These are phyloP conservation scores for Diplazon laetatorius DNA, from an alignment of 2,888 invertebrate genomes.

Conservation along the genomic window DNA sequence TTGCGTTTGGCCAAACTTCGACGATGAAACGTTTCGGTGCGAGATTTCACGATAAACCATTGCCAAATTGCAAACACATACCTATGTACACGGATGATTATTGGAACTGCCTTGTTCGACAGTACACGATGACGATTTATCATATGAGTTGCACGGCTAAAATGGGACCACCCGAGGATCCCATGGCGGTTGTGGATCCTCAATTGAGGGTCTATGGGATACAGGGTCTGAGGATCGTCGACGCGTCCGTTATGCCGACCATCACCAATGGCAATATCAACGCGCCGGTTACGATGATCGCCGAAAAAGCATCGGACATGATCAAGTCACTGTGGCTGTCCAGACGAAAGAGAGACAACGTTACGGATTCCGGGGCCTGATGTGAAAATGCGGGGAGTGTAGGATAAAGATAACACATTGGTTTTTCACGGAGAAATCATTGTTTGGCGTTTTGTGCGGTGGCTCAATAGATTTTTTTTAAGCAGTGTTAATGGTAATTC, in stretches of 20 bases:
- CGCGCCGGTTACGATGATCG: conserved; percentile 94
- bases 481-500: background rate
- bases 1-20: conserved; percentile 91
- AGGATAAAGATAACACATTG: too few species aligned
- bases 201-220: conserved; percentile 90
- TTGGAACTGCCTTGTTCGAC: conserved; percentile 92
- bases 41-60: conserved; percentile 88
- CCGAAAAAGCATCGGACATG: conserved; percentile 92
- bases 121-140: conserved; percentile 94
- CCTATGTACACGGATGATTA: conserved; percentile 92
- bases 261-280: conserved; percentile 95
- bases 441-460: background rate
- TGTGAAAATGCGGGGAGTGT: too few species aligned
- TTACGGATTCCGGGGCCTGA: conserved; percentile 8
- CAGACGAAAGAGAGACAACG: conserved; percentile 63
- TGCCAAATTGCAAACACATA: conserved; percentile 93
- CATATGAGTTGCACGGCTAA: conserved; percentile 93
- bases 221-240: conserved; percentile 91
- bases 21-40: conserved; percentile 92
- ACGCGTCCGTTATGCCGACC: conserved; percentile 94
- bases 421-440: too few species aligned
- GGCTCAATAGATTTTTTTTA: background rate
- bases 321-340: conserved; percentile 89
- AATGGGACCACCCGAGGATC: conserved; percentile 91
- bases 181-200: conserved; percentile 92